Base-by-base conservation (phyloP, 2,888 invertebrate genomes). In the Standfussiana lucernea region DNA sequence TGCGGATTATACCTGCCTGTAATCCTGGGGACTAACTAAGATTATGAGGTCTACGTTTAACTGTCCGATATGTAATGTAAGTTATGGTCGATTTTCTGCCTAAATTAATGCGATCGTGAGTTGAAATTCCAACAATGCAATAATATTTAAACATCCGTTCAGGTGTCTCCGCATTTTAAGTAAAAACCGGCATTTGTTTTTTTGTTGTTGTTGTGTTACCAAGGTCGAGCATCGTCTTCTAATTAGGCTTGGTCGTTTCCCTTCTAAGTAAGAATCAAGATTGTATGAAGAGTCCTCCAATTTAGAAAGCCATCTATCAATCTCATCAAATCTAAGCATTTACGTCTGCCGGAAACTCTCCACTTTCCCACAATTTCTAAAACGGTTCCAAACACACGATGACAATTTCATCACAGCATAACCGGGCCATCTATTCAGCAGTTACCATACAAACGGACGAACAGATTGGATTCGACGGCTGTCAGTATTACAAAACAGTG, bases 401-500 rank as follows among this genome's bases (percentile, higher is more conserved):
- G 45, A 40, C 61, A 45, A 77, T 74, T 79, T 84, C 72, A 47
- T 67, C 50, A 72, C 61, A n/a, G 2, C 28, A 45, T 80, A 80
- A 71, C 42, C 37, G 7, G 69, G 62, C 45, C 56, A 81, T 47
- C 65, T 67, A 64, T 77, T 73, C 66, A 62, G 37, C 61, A 53
- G 64, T 79, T 66, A 59, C 24, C 67, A 2, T 37, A 75, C 50
- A 83, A 71, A 80, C 66, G 56, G 78, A 76, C 69, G 56, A 68
- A 83, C 78, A 83, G 69, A 82, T 84, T 67, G 74, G 66, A 68
- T 78, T 42, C 37, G 70, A 77, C 45, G 80, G 80, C 64, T 40
- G 73, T 50, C 78, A 66, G 70, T 75, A 24, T 87, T 86, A 83
- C 75, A 80, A 77, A 87, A 80, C 68, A n/a, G 37, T 68, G 69